Conservation (phyloP, 2,797 vertebrate species). For the Silurus aristotelis region DNA sequence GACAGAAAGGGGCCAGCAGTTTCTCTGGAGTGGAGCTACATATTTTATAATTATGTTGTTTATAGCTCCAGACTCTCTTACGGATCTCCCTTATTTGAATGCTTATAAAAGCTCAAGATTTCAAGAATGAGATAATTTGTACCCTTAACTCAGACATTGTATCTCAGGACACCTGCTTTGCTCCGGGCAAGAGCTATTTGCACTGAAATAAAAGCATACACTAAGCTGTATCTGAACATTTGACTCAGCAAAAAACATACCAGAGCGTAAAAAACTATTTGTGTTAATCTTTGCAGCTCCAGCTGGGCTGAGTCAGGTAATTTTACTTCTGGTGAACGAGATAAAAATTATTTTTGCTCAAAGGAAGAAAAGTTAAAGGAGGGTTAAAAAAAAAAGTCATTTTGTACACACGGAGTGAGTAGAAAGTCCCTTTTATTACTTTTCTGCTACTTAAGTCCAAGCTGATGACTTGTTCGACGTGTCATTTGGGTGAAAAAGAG, state of each 20-base stretch:
- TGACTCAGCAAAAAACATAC: neutral
- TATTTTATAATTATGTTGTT: neutral
- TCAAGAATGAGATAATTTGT: neutral
- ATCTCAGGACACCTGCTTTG: neutral
- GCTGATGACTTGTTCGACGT: slow-evolving; percentile 6
- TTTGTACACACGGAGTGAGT: neutral
- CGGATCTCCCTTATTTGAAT: neutral
- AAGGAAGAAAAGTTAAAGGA: neutral
- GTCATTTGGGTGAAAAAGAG: neutral
- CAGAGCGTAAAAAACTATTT: neutral
- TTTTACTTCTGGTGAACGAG: slow-evolving; percentile 6
- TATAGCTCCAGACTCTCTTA: neutral
- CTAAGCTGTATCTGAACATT: neutral
- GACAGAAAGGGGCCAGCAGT: too few species aligned
- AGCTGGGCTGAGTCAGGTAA: slow-evolving; percentile 11
- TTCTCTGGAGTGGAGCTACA: too few species aligned
- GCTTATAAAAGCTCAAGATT: neutral
- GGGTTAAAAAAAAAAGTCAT: neutral
- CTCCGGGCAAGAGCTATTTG: neutral
- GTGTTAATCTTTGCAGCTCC: neutral
- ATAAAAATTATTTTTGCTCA: slow-evolving; percentile 26
- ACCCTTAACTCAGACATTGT: neutral
- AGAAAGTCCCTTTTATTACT: neutral
- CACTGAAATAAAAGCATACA: neutral
- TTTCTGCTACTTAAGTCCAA: neutral